phyloP scores from a whole-genome alignment of 2,113 vertebrate genomes.

The Amblyopsis rosae region DNA sequence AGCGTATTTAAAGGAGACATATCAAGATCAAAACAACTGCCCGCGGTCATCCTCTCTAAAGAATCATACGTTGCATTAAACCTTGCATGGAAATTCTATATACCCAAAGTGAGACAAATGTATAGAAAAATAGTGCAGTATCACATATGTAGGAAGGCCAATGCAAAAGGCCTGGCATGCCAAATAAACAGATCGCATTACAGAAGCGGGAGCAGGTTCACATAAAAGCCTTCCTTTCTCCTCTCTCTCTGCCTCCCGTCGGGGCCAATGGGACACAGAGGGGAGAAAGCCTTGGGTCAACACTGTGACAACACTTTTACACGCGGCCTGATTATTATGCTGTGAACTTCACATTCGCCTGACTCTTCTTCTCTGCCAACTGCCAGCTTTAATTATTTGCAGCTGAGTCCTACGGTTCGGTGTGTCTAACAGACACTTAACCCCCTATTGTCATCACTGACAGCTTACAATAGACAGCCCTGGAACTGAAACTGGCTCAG shows the following conservation, averaged over 20 bases:
- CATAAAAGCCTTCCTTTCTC: conserved; percentile 53
- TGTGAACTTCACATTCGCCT: conserved; percentile 65
- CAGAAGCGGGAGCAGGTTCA: conserved; percentile 38
- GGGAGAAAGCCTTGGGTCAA: conserved; percentile 63
- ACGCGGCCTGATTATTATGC: conserved; percentile 69
- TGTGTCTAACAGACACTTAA: conserved; percentile 73
- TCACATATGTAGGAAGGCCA: conserved; percentile 25
- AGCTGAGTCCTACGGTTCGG: conserved; percentile 71
- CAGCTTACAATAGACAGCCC: conserved; percentile 68
- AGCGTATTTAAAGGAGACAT: background rate
- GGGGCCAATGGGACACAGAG: conserved; percentile 36
- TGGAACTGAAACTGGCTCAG: conserved; percentile 65
- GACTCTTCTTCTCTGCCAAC: conserved; percentile 69
- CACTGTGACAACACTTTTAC: conserved; percentile 71
- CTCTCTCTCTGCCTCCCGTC: conserved; percentile 35
- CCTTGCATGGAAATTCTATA: background rate
- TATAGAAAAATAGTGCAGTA: conserved; percentile 7
- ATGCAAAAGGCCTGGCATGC: conserved; percentile 34
- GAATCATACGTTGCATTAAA: background rate
- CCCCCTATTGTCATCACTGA: conserved; percentile 66
- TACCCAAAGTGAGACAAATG: background rate
- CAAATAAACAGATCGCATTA: conserved; percentile 58
- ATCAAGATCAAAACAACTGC: background rate
- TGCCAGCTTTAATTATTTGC: conserved; percentile 78
- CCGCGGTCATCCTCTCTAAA: background rate